Percentiles rank a stretch among this genome's conserved stretches.
These are phyloP conservation scores for Cacoxenus indagator DNA, from an alignment of 2,888 invertebrate genomes.

Conservation along the genomic window DNA sequence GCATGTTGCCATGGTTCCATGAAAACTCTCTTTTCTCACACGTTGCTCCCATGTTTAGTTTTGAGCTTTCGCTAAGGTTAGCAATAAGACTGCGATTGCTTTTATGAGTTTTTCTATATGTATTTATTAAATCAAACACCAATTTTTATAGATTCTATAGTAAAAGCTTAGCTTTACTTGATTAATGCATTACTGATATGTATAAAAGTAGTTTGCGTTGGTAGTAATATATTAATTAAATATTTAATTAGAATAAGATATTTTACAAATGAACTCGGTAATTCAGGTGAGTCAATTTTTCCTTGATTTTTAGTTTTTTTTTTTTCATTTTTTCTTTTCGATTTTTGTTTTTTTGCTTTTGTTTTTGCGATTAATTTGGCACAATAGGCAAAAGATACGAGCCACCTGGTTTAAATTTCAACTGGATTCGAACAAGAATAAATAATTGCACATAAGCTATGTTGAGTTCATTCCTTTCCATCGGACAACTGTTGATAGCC, in stretches of 20 bases:
- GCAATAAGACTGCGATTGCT: too few relatives aligned
- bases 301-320: neutral
- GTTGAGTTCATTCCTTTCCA: neutral
- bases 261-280: neutral
- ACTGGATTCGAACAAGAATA: constrained; percentile 7
- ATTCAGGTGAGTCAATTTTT: neutral
- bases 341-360: neutral
- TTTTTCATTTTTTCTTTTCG: neutral
- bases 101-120: neutral
- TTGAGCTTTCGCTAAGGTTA: too few relatives aligned
- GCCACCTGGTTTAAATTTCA: neutral
- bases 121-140: constrained; percentile 16
- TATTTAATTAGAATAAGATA: neutral
- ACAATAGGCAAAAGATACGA: neutral
- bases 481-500: constrained; percentile 55
- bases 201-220: neutral
- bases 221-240: constrained; percentile 1
- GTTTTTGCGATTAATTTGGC: neutral
- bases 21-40: too few relatives aligned
- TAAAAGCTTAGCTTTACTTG: constrained; percentile 18
- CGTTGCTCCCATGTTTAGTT: too few relatives aligned
- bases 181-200: constrained; percentile 5
- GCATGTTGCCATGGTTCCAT: too few relatives aligned
- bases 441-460: constrained; percentile 11
- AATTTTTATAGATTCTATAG: constrained; percentile 3